These are phyloP conservation scores for Panulirus ornatus DNA, from an alignment of 1,140 invertebrate genomes.

Conservation along the genomic window DNA sequence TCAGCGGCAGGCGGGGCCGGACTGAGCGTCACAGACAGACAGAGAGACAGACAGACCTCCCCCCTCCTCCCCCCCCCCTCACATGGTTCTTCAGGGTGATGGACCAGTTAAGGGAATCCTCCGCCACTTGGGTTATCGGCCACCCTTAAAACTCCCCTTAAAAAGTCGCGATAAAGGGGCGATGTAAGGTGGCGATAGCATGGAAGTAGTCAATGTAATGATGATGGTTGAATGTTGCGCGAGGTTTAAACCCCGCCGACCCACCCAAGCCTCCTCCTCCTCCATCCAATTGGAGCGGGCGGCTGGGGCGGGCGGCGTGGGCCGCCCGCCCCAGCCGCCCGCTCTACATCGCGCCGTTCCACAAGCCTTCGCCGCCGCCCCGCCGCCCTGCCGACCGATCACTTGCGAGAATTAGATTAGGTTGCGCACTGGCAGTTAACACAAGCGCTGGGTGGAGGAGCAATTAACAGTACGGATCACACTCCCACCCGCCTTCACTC, in stretches of 20 bases:
- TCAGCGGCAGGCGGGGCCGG: too few relatives aligned
- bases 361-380: too few relatives aligned
- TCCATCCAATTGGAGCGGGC: neutral
- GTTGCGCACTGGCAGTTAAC: too few relatives aligned
- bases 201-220: too few relatives aligned
- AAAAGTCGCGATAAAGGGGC: too few relatives aligned
- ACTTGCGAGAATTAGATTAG: constrained; percentile 1
- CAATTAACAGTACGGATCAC: too few relatives aligned
- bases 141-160: neutral
- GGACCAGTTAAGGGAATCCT: too few relatives aligned
- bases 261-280: too few relatives aligned
- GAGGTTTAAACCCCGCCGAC: neutral
- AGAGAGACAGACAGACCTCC: neutral
- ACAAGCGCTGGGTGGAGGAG: too few relatives aligned
- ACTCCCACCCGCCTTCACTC: too few relatives aligned
- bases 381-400: neutral
- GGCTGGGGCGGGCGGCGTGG: neutral
- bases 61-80: neutral
- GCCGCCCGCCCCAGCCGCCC: neutral
- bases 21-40: neutral
- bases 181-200: too few relatives aligned
- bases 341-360: neutral
- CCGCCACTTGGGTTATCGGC: neutral
- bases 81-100: neutral
- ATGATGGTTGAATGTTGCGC: too few relatives aligned